phyloP scores from a whole-genome alignment of 2,113 vertebrate species.

The Periophthalmodon schlosseri region DNA sequence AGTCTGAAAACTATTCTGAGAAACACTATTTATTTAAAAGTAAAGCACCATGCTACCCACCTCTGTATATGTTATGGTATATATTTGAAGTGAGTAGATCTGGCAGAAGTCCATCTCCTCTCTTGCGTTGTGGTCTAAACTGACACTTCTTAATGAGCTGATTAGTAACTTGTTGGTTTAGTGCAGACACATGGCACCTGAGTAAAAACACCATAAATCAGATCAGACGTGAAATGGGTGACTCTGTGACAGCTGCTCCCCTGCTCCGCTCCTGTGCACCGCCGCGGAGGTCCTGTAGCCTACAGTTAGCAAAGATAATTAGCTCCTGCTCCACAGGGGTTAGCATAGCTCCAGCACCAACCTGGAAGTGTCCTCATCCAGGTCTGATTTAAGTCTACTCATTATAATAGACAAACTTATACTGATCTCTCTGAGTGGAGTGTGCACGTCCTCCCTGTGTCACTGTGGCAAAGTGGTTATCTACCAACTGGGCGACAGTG shows the following conservation, averaged over 20 bases:
- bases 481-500: no score
- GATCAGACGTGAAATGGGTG: neutral
- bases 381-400: constrained; percentile 62
- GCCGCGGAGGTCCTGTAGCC: constrained; percentile 2
- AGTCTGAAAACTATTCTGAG: no score
- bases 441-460: no score
- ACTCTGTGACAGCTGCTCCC: constrained; percentile 6
- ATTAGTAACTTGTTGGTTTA: neutral
- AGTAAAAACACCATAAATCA: neutral
- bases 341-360: constrained; percentile 5
- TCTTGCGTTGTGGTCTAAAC: neutral
- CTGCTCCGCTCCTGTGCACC: neutral
- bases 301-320: constrained; percentile 67
- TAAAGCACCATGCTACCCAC: no score
- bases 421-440: no score
- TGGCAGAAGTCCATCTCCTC: neutral
- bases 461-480: no score
- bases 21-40: no score
- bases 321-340: constrained; percentile 60
- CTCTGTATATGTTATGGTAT: no score
- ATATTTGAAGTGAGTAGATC: neutral
- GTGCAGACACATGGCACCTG: neutral
- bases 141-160: neutral
- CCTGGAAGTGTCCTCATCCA: constrained; percentile 37
- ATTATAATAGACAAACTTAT: constrained; percentile 28